Evolutionary conservation across 2,113 vertebrate species (phyloP).

Genomic region (Sinocyclocheilus anophthalmus): DNA sequence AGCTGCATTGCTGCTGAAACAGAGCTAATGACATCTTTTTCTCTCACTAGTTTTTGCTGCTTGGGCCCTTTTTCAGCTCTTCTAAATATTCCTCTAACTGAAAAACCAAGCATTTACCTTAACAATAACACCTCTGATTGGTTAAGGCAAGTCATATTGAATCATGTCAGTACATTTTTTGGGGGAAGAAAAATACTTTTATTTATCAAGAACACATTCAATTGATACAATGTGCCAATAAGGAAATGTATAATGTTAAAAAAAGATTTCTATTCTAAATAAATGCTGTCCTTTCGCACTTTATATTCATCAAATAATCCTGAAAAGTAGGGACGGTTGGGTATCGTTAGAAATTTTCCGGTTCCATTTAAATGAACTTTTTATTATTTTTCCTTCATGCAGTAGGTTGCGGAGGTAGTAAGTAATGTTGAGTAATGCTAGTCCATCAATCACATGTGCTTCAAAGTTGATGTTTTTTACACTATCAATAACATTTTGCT

Average conservation of each 20-base stretch:
- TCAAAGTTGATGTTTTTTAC: no score
- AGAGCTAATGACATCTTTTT: not conserved
- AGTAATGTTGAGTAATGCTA: no score
- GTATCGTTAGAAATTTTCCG: no score
- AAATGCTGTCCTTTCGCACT: not conserved
- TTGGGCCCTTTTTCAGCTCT: not conserved
- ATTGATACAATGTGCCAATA: not conserved
- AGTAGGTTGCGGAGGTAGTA: no score
- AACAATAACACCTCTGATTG: not conserved
- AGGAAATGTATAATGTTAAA: not conserved
- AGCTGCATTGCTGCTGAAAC: constrained; percentile 27
- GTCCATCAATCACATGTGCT: no score
- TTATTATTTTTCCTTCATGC: no score
- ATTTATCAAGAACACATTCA: not conserved
- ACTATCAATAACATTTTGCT: no score
- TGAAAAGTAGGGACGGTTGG: no score
- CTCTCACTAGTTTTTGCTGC: not conserved
- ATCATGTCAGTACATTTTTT: not conserved
- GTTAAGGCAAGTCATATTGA: not conserved
- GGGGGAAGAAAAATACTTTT: not conserved
- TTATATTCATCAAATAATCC: no score
- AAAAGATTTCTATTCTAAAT: not conserved
- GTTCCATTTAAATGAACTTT: no score
- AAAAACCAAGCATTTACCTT: not conserved
- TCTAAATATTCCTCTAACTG: not conserved